phyloP scores from a whole-genome alignment of 2,113 vertebrate species.

The Donacobius atricapilla region DNA sequence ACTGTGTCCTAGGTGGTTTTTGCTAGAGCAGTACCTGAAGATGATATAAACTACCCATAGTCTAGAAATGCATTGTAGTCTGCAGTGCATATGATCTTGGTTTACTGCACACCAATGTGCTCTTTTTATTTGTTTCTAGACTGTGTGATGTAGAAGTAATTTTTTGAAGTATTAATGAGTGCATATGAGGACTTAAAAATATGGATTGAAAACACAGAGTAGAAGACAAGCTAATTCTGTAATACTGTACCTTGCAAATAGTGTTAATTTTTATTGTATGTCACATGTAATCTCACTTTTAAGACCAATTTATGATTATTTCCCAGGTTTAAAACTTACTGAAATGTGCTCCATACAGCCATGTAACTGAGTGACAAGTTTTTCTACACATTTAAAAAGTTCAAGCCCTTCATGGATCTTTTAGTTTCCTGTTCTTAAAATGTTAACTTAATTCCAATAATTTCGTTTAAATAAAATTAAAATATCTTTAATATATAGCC shows the following conservation, averaged over 20 bases:
- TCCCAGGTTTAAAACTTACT: not conserved
- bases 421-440: not conserved
- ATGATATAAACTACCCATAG: not conserved
- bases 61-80: not conserved
- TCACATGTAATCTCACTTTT: not conserved
- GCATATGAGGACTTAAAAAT: not conserved
- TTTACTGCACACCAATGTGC: not conserved
- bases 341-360: not conserved
- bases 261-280: not conserved
- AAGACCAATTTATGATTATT: not conserved
- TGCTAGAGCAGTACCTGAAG: not conserved
- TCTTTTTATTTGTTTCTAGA: not conserved
- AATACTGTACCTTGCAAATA: not conserved
- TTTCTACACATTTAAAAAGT: not conserved
- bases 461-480: not conserved
- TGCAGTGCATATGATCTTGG: not conserved
- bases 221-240: not conserved
- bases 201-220: not conserved
- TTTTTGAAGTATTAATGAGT: not conserved
- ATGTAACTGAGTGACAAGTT: not conserved
- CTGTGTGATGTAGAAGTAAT: not conserved
- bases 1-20: not conserved
- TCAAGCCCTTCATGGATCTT: not conserved
- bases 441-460: not conserved
- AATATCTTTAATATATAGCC: not conserved